Base-by-base conservation (phyloP, 2,888 invertebrate genomes). In the Acrobasis repandana region DNA sequence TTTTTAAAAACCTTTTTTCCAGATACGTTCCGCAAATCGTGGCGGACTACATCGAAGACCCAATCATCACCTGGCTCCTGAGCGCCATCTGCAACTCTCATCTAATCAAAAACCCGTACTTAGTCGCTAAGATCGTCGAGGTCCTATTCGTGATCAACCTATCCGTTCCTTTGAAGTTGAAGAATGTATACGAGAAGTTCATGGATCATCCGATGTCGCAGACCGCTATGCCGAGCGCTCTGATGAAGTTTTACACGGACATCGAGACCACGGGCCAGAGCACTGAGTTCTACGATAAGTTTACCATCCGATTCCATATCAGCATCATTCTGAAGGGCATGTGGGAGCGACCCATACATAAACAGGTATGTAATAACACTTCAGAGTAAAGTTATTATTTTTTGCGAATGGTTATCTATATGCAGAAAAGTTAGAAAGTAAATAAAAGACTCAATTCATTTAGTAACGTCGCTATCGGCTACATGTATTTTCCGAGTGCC, bases 251-350 rank as follows among this genome's bases (percentile, higher is more conserved):
- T 92, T 99, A 99, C 89, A 98, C 98, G 73, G 98, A 98, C 76
- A 97, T 99, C 61, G 99, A 99, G 92, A 97, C 97, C 11, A 99
- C 99, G 10, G 99, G 99, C 10, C 97, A 98, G 71, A 98, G 97
- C 86, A 98, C 98, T 43, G 99, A 99, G 91, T 99, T 99, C 91
- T 99, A 99, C 80, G 99, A 99, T 90, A 99, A 99, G 91, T 99
- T 99, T 88, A 98, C 98, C 11, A 99, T 99, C 75, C 95, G 99
- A 84, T 98, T 98, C 93, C 98, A 99, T 84, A 98, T 99, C 83
- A 98, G 98, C 87, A 95, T 99, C 80, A 98, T 99, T 76, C 94
- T 99, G 73, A 98, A 98, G 88, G 95, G 96, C 58, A 96, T 99
- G 96, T 99, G 99, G 99, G 96, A 96, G 63, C 96, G 97, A 76